Base-by-base conservation (phyloP, 2,797 vertebrate genomes). In the Limnodromus scolopaceus region DNA sequence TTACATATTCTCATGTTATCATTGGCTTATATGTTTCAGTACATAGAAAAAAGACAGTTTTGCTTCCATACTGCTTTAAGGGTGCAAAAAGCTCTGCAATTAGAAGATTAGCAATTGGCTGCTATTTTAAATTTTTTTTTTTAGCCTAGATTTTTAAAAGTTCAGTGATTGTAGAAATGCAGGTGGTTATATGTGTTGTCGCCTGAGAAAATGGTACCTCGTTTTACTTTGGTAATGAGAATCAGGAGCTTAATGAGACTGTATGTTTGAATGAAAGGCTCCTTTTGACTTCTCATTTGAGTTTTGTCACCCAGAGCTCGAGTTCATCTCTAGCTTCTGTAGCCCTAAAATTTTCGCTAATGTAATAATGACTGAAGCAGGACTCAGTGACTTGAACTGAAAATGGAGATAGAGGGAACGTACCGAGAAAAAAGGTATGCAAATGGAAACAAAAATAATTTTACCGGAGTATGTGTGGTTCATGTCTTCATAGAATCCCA, bases 401-500 rank as follows among this genome's bases (percentile, higher is more conserved):
- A 95, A 96, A 93, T 4, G 32, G 84, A 93, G 79, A 69, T 38
- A 84, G 81, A 89, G 54, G 70, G 80, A 86, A 11, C 9, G 3
- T 87, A 83, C 60, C 6, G 39, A 94, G 89, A 86, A 89, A 69
- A 93, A 95, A 96, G 66, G 72, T 97, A 96, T 94, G 92, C 94
- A 96, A 97, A 96, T 93, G 46, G 90, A 70, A 94, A 92, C 79
- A 91, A 94, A 89, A 90, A 91, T 91, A 74, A 72, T 71, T 84
- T 90, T 93, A 96, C 82, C 53, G 53, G 85, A 93, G 89, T 86
- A 55, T 14, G 1, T 83, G 61, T 74, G 68, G 93, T 91, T 95
- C 46, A 32, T 54, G 45, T 81, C 72, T 95, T 95, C 93, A 81
- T 69, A 93, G 90, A 92, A 91, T 97, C 80, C 83, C 75, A 55